These are phyloP conservation scores for Spilosoma lubricipeda DNA, from an alignment of 2,888 invertebrate genomes.

Conservation along the genomic window DNA sequence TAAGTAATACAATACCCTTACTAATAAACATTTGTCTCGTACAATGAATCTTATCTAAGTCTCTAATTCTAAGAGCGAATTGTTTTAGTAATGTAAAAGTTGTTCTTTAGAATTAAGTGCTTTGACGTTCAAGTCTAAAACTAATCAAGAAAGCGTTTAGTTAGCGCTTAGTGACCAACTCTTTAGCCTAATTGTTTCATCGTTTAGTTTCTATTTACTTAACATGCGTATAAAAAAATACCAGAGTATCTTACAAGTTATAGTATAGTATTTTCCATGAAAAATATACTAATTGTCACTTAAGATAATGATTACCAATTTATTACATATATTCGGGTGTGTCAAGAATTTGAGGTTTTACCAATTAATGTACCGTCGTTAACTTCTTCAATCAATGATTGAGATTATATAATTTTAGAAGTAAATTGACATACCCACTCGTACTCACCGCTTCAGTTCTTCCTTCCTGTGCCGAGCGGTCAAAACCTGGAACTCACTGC, in stretches of 20 bases:
- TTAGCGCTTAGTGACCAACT: background rate
- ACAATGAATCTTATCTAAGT: background rate
- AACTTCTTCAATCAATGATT: too few species aligned
- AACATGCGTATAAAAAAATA: background rate
- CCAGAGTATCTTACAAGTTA: background rate
- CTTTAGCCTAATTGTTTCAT: conserved; percentile 6
- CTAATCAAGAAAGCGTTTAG: background rate
- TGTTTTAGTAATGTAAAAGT: background rate
- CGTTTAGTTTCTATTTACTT: conserved; percentile 5
- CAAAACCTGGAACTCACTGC: too few species aligned
- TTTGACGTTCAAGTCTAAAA: background rate
- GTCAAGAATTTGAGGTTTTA: too few species aligned
- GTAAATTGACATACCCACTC: too few species aligned
- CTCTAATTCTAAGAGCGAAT: background rate
- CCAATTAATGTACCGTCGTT: too few species aligned
- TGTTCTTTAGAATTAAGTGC: background rate
- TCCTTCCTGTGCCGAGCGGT: too few species aligned
- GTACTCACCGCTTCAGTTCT: too few species aligned
- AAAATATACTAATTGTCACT: too few species aligned
- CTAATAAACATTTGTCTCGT: background rate
- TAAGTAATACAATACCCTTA: background rate
- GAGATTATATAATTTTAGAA: too few species aligned
- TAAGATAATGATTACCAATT: too few species aligned
- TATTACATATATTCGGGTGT: too few species aligned
- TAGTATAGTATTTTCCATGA: too few species aligned